Evolutionary conservation across 2,888 invertebrate genomes (phyloP), one percentile per base, ranked within the genome.

Genomic region (Xestia ashworthii): DNA sequence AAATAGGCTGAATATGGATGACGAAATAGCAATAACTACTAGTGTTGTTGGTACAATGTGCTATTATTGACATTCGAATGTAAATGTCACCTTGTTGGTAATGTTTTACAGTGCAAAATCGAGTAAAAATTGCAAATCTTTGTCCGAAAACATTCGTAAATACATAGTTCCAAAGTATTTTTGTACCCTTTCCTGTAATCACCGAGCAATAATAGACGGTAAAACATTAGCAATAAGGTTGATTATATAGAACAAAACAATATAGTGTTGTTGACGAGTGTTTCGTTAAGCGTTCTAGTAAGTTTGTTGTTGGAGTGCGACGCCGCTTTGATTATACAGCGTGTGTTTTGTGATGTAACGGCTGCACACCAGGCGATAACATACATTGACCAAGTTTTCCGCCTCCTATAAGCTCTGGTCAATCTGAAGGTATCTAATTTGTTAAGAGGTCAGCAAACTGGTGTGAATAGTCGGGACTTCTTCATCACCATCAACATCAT

Each of bases 241-340:
- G 69, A 76, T 68, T 80, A 80, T 80, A 80, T 84, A 81, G 86
- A 87, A 87, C 85, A 83, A 88, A 85, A 62, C 74, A 82, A 75
- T 82, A 76, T 81, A 83, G 76, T 79, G 83, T 87, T 87, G 89
- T 88, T 87, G 83, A 80, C 58, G 80, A 77, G 83, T 82, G 81
- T 89, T 88, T 87, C 86, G 85, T 86, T 86, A 84, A 69, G 86
- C 84, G 88, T 89, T 87, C 78, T 85, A 82, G 86, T 85, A 81
- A 87, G 87, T 89, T 89, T 89, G 88, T 91, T 89, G 90, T 89
- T 91, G 84, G 74, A 86, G 78, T 84, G 81, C 69, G 80, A 72
- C 65, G 86, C 75, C 85, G 89, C 88, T 89, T 87, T 80, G 80
- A 81, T 73, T 83, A 78, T 85, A 83, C 82, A 83, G 83, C 82